Conservation (phyloP, 2,888 invertebrate species). For the Drosophila subsilvestris region DNA sequence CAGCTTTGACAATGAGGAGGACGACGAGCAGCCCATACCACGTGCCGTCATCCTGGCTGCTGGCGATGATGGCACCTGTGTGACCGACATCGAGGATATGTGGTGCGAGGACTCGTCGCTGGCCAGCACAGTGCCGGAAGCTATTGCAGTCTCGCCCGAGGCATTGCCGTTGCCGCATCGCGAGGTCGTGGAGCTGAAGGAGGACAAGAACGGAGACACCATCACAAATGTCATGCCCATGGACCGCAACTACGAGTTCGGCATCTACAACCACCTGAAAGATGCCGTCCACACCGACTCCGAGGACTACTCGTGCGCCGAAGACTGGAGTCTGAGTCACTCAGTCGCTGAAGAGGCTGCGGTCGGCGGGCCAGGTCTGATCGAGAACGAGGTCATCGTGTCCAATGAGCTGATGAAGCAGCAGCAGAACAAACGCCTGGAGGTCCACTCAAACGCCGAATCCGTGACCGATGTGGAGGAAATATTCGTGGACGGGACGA, state of each 20-base stretch:
- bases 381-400: constrained; percentile 78
- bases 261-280: constrained; percentile 79
- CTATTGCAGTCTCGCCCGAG: constrained; percentile 44
- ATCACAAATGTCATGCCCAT: constrained; percentile 85
- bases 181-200: constrained; percentile 84
- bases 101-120: constrained; percentile 69
- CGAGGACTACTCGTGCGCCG: constrained; percentile 82
- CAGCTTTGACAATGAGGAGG: constrained; percentile 78
- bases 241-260: constrained; percentile 81
- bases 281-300: constrained; percentile 84
- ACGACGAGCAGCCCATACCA: constrained; percentile 79
- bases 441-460: constrained; percentile 79
- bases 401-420: constrained; percentile 79
- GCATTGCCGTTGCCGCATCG: constrained; percentile 84
- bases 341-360: constrained; percentile 55
- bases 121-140: constrained; percentile 37
- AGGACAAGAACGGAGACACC: constrained; percentile 83
- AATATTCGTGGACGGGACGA: constrained; percentile 80
- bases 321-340: constrained; percentile 62
- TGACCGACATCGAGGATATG: constrained; percentile 84
- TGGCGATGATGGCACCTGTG: constrained; percentile 76
- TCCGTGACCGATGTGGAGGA: constrained; percentile 85
- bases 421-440: constrained; percentile 73
- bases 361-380: constrained; percentile 46
- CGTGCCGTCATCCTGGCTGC: constrained; percentile 78